These are phyloP conservation scores for Leucopsar rothschildi DNA, from an alignment of 2,113 vertebrate species.

Conservation along the genomic window DNA sequence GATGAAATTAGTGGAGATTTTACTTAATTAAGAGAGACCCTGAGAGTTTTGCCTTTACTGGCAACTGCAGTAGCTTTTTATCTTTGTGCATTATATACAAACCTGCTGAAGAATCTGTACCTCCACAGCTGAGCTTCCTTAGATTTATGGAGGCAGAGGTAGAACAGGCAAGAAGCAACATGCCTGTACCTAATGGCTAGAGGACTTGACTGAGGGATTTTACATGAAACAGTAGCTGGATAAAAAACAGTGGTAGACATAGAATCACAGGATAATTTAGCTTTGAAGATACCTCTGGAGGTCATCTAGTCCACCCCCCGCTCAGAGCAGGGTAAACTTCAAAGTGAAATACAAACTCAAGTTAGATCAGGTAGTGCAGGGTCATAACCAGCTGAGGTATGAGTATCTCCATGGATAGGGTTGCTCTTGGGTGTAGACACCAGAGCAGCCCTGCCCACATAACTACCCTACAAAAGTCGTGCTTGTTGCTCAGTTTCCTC, in stretches of 20 bases:
- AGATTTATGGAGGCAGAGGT: slow-evolving; percentile 51
- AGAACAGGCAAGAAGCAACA: slow-evolving; percentile 47
- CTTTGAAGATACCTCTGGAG: slow-evolving; percentile 63
- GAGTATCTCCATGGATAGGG: background rate
- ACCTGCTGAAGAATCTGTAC: background rate
- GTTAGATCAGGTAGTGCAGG: slow-evolving; percentile 13
- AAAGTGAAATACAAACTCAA: slow-evolving; percentile 58
- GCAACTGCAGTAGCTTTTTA: background rate
- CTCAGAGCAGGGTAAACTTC: slow-evolving; percentile 35
- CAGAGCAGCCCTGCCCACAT: background rate
- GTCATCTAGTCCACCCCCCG: slow-evolving; percentile 19
- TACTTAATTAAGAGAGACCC: background rate
- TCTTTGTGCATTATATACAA: slow-evolving; percentile 16
- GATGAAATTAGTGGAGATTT: background rate
- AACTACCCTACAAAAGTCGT: background rate
- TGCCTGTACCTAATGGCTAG: slow-evolving; percentile 28
- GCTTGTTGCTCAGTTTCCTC: background rate
- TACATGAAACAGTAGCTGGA: slow-evolving; percentile 63
- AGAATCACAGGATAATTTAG: slow-evolving; percentile 44
- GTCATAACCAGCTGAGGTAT: slow-evolving; percentile 14
- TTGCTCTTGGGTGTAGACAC: background rate
- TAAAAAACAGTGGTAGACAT: slow-evolving; percentile 39
- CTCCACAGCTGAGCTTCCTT: background rate
- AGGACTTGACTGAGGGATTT: slow-evolving; percentile 33
- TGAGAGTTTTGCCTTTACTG: background rate